Conservation (phyloP, 2,888 invertebrate genomes). For the Cataglyphis albicans region DNA sequence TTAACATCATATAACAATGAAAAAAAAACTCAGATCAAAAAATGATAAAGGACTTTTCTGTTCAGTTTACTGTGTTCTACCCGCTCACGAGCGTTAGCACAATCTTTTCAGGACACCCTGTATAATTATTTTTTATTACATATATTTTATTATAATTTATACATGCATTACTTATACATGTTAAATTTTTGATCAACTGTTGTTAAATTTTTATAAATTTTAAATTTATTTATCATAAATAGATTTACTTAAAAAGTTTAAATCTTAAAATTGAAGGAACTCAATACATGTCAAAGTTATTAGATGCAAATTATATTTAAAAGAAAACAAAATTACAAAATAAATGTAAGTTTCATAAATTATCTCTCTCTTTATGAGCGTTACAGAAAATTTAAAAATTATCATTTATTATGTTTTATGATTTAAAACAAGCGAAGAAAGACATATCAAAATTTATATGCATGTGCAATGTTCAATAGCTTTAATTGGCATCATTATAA, state of each 20-base stretch:
- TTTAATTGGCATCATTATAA: not conserved
- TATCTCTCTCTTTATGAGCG: too few species aligned
- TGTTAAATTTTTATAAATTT: not conserved
- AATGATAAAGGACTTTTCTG: too few species aligned
- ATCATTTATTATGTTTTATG: not conserved
- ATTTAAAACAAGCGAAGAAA: slow-evolving; percentile 27
- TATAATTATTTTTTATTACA: not conserved
- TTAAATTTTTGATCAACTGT: not conserved
- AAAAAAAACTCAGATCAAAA: too few species aligned
- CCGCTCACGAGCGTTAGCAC: too few species aligned
- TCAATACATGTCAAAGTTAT: not conserved
- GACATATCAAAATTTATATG: not conserved
- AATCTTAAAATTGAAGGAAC: not conserved
- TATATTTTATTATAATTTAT: not conserved
- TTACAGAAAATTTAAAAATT: not conserved
- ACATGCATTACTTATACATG: not conserved
- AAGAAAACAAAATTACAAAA: not conserved
- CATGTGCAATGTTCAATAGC: not conserved
- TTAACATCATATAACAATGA: too few species aligned
- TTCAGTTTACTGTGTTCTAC: too few species aligned
- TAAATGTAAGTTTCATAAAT: not conserved
- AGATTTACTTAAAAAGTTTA: not conserved
- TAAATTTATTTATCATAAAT: not conserved
- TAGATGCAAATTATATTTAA: not conserved
- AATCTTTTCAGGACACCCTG: too few species aligned